phyloP scores from a whole-genome alignment of 2,797 vertebrate genomes.

The Pseudochirops cupreus region DNA sequence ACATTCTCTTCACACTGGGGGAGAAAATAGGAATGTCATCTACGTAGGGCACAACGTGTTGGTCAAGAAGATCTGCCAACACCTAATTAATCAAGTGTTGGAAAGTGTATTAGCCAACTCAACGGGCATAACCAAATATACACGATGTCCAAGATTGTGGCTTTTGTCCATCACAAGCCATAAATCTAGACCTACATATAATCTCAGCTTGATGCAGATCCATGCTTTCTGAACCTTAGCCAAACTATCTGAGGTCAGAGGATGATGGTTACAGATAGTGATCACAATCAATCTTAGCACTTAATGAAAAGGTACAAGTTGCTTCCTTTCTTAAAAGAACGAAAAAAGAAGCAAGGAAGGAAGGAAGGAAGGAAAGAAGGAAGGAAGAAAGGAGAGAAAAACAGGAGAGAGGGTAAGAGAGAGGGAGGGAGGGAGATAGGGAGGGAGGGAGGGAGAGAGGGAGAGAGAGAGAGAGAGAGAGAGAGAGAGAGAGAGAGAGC shows the following conservation, averaged over 20 bases:
- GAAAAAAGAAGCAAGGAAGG: not conserved
- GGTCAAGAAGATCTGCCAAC: not conserved
- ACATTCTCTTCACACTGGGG: not conserved
- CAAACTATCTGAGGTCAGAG: not conserved
- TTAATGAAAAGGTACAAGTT: not conserved
- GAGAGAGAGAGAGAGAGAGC: not conserved
- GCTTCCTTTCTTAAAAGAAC: not conserved
- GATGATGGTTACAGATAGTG: not conserved
- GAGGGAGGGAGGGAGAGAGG: rapidly evolving
- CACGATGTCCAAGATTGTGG: not conserved
- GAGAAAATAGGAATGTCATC: not conserved
- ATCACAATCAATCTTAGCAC: not conserved
- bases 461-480: too few relatives aligned
- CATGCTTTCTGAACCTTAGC: not conserved
- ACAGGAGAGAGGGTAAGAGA: rapidly evolving
- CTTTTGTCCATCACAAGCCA: not conserved
- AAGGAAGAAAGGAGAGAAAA: too few relatives aligned
- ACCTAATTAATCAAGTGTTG: not conserved
- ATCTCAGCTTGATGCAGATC: not conserved
- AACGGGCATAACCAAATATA: not conserved
- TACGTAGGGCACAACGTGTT: not conserved
- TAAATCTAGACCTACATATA: not conserved
- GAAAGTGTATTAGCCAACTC: not conserved
- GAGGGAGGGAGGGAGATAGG: too few relatives aligned
- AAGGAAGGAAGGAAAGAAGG: rapidly evolving